phyloP scores from a whole-genome alignment of 2,113 vertebrate species.

The Onychostruthus taczanowskii region DNA sequence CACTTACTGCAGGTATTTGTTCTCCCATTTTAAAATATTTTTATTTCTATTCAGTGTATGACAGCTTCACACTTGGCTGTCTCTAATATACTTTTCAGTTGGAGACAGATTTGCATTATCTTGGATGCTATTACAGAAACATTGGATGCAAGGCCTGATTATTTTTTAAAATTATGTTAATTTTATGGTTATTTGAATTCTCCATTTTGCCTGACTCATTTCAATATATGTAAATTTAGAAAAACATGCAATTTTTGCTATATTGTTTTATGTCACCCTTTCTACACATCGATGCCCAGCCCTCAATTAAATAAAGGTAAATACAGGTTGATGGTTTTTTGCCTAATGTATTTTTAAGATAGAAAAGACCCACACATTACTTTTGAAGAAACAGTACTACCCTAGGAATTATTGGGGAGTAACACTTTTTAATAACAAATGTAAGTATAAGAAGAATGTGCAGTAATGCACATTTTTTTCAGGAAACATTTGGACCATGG shows the following conservation, averaged over 20 bases:
- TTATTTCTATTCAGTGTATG: background rate
- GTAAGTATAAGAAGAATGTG: background rate
- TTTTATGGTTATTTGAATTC: background rate
- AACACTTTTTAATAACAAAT: background rate
- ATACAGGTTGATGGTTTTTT: background rate
- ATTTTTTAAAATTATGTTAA: background rate
- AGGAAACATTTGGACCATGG: background rate
- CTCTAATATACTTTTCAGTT: background rate
- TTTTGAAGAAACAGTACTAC: background rate
- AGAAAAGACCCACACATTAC: background rate
- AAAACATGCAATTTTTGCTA: background rate
- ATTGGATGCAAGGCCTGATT: background rate
- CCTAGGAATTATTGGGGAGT: background rate
- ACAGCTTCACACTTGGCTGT: background rate
- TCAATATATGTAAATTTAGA: background rate
- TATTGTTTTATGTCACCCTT: background rate
- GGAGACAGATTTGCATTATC: background rate
- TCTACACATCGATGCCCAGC: accelerated
- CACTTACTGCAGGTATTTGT: background rate
- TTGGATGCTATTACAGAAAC: background rate
- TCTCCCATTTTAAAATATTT: background rate
- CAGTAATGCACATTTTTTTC: background rate
- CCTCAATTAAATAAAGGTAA: background rate
- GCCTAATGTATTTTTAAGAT: background rate
- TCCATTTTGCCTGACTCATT: background rate